A percentile compares a stretch with the other conserved stretches of the same genome.
These are phyloP conservation scores for Cosmia trapezina DNA, from an alignment of 2,888 invertebrate species.

Conservation along the genomic window DNA sequence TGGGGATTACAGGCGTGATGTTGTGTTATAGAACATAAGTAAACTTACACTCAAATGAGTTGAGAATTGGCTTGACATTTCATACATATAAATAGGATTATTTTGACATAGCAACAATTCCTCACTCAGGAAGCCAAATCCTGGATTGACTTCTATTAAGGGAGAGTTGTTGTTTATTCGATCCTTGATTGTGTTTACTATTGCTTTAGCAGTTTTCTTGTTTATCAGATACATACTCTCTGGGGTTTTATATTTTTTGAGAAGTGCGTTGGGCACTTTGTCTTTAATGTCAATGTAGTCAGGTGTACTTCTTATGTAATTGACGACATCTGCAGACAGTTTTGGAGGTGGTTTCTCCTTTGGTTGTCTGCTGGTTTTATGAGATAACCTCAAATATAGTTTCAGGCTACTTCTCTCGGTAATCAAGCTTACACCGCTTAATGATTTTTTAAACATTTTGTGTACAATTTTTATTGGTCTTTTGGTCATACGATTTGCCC, in stretches of 20 bases:
- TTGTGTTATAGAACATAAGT: background rate
- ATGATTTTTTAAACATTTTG: conserved; percentile 57
- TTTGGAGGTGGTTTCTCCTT: conserved; percentile 74
- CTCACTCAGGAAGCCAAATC: conserved; percentile 91
- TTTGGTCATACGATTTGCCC: background rate
- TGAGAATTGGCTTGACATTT: conserved; percentile 88
- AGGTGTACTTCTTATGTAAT: conserved; percentile 76
- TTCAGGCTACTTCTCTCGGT: conserved; percentile 41
- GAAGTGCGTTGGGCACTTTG: conserved; percentile 78
- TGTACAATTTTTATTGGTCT: background rate
- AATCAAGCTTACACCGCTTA: conserved; percentile 14
- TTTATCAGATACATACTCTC: conserved; percentile 86
- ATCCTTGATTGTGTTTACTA: conserved; percentile 78
- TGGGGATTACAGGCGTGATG: too few species aligned
- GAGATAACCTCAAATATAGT: conserved; percentile 71
- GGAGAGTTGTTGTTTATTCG: conserved; percentile 77
- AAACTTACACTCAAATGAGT: conserved; percentile 82
- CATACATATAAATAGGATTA: conserved; percentile 90
- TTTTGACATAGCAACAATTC: conserved; percentile 89
- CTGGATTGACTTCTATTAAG: conserved; percentile 93
- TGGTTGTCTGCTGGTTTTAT: conserved; percentile 72
- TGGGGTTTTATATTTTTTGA: conserved; percentile 82
- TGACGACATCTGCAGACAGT: conserved; percentile 78
- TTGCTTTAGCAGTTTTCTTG: conserved; percentile 79
- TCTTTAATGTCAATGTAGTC: conserved; percentile 78